Conservation (phyloP, 2,113 vertebrate genomes). For the Mus pahari region DNA sequence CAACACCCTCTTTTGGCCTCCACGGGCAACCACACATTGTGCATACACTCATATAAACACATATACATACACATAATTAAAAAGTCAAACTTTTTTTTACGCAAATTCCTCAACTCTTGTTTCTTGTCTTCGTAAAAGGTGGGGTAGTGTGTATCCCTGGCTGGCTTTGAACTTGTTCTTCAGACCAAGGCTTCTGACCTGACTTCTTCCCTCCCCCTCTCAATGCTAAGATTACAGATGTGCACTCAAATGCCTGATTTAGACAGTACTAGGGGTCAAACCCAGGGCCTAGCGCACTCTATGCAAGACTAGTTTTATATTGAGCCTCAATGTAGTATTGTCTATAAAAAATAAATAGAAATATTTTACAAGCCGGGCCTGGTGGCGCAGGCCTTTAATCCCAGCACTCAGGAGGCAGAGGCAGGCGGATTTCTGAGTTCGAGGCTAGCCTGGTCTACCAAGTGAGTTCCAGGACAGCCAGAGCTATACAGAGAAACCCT, state of each 20-base stretch:
- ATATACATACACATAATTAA: background rate
- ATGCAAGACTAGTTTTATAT: background rate
- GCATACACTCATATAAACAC: background rate
- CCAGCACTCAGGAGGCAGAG: too few species aligned
- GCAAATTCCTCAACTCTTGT: background rate
- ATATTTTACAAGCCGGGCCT: background rate
- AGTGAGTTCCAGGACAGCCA: too few species aligned
- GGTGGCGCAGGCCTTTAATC: too few species aligned
- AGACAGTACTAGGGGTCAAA: background rate
- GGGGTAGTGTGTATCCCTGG: background rate
- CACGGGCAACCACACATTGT: too few species aligned
- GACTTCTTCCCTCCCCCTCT: background rate
- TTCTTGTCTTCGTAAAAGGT: background rate
- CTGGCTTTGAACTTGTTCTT: background rate
- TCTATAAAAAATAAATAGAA: conserved; percentile 43
- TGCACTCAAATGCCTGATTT: background rate
- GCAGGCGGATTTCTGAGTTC: too few species aligned
- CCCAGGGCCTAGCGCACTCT: background rate
- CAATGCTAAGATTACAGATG: background rate
- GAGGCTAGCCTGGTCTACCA: too few species aligned
- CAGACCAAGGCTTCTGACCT: background rate
- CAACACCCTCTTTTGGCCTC: background rate
- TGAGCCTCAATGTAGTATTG: background rate
- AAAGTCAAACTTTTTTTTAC: background rate
- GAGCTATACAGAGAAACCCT: too few species aligned